Base-by-base conservation (phyloP, 2,113 vertebrate species). In the Falcunculus frontatus region DNA sequence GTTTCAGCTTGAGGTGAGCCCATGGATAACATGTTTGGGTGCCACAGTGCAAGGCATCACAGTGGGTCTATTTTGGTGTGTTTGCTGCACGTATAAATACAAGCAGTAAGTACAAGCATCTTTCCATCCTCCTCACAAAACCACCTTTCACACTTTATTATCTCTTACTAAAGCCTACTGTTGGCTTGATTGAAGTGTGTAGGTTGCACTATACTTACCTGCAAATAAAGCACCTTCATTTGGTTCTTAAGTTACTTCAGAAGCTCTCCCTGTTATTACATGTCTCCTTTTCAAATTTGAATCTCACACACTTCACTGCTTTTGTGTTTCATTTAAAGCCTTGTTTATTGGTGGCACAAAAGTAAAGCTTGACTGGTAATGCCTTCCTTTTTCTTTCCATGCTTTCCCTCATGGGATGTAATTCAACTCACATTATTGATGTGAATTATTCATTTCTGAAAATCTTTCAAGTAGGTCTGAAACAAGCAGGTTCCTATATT, bases 111-210 rank as follows among this genome's bases (percentile, higher is more conserved):
- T 20, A 80, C 57, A 76, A 33, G 63, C 64, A 81, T 41, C 82
- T 95, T 93, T 50, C 78, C 82, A 84, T 32, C 79, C 65, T 73
- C 70, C 82, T 91, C 42, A 90, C 67, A 94, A 74, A 93, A 57
- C 23, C 35, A 49, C 89, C 77, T 94, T 96, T 91, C 83, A 86
- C 64, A 57, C 46, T 89, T 94, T 67, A 90, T 96, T 91, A 85
- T 89, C 85, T 76, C 65, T 90, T 95, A 78, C 55, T 95, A 89
- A 96, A 96, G 60, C 64, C 59, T 93, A 39, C 81, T 57, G 64
- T 76, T 93, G 88, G 16, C 68, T 96, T 97, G 95, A 97, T 87
- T 97, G 94, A 97, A 91, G 64, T 89, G 87, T 91, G 94, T 96
- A 84, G 95, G 93, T 70, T 97, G 92, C 72, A 92, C 59, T 85